phyloP scores from a whole-genome alignment of 2,888 invertebrate species.

The Ferdinandea cuprea region DNA sequence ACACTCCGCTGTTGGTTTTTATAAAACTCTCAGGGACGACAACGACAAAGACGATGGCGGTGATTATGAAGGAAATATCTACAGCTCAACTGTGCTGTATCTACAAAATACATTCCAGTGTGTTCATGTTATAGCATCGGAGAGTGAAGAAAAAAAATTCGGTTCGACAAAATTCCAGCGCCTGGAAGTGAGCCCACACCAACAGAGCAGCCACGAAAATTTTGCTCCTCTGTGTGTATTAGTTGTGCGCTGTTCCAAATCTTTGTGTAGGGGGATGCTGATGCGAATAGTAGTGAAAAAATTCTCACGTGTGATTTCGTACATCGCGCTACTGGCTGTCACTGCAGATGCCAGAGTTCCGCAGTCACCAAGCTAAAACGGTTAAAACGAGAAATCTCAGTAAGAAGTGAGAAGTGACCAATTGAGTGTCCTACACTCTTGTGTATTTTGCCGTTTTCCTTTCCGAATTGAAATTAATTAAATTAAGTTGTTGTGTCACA shows the following conservation, averaged over 20 bases:
- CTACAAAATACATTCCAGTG: slow-evolving; percentile 49
- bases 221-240: slow-evolving; percentile 14
- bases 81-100: slow-evolving; percentile 11
- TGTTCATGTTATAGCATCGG: slow-evolving; percentile 48
- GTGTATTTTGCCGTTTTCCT: neutral
- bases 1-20: neutral
- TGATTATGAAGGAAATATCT: slow-evolving; percentile 6
- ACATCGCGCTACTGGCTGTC: slow-evolving; percentile 55
- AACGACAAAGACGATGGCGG: slow-evolving; percentile 5
- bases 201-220: slow-evolving; percentile 18
- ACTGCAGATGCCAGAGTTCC: slow-evolving; percentile 71
- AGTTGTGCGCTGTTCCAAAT: slow-evolving; percentile 7
- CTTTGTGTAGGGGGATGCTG: slow-evolving; percentile 64
- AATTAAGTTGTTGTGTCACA: slow-evolving; percentile 14
- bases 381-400: slow-evolving; percentile 23
- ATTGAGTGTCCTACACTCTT: neutral
- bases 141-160: slow-evolving; percentile 6
- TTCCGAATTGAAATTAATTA: neutral
- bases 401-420: neutral
- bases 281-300: slow-evolving; percentile 50
- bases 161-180: slow-evolving; percentile 49
- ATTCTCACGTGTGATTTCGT: slow-evolving; percentile 65
- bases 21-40: neutral
- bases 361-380: slow-evolving; percentile 64
- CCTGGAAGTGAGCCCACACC: slow-evolving; percentile 49